Conservation (phyloP, 1,140 invertebrate genomes). For the Harpegnathos saltator region DNA sequence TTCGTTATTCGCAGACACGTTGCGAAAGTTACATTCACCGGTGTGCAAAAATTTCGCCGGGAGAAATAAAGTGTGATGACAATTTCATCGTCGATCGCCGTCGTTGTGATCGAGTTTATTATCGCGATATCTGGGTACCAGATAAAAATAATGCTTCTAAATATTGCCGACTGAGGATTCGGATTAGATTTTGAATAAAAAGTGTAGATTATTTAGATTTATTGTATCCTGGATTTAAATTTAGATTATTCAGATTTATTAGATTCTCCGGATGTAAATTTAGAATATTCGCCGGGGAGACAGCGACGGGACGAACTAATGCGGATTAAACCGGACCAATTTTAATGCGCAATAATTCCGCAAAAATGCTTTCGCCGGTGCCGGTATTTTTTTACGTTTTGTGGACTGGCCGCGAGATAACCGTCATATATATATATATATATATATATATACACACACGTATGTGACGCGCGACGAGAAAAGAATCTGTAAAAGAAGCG, state of each 20-base stretch:
- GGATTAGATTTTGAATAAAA: constrained; percentile 1
- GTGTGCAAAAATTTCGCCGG: background rate
- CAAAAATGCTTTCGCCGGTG: constrained; percentile 12
- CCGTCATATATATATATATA: constrained; percentile 18
- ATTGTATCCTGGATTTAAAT: no score
- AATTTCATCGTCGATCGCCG: constrained; percentile 7
- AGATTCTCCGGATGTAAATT: no score
- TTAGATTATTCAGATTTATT: no score
- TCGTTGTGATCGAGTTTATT: constrained; percentile 7
- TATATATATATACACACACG: constrained; percentile 20
- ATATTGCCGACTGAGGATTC: background rate
- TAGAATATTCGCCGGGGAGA: no score
- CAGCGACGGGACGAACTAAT: constrained; percentile 24
- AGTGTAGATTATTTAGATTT: constrained; percentile 35
- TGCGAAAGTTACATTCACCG: background rate
- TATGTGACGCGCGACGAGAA: constrained; percentile 27
- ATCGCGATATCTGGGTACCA: background rate
- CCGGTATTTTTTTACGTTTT: constrained; percentile 40
- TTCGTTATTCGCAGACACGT: background rate
- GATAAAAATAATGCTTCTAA: constrained; percentile 2
- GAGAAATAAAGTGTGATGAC: background rate
- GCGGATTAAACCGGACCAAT: constrained; percentile 52
- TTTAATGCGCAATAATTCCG: constrained; percentile 42
- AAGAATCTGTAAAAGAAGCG: constrained; percentile 40
- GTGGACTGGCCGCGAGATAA: background rate